Evolutionary conservation across 2,888 invertebrate species (phyloP).

Genomic region (Idaea biselata): DNA sequence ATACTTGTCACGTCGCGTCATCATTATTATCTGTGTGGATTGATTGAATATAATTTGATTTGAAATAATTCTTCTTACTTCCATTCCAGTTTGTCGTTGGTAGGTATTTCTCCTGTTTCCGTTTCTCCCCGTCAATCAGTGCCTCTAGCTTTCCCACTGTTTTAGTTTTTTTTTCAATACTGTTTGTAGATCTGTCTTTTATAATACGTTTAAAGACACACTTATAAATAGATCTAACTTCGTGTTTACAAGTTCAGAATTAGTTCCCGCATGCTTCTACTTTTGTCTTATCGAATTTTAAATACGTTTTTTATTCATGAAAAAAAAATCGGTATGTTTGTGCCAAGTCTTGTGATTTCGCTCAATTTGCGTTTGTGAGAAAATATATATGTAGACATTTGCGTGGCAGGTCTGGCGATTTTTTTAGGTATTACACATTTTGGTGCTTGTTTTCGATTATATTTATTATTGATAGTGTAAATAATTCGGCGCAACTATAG

Average conservation of each 20-base stretch:
- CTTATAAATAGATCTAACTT: background rate
- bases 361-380: background rate
- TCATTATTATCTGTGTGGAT: background rate
- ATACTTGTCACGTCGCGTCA: background rate
- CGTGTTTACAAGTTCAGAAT: background rate
- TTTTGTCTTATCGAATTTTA: background rate
- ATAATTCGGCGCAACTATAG: background rate
- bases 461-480: too few species aligned
- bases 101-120: too few species aligned
- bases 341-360: background rate
- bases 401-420: too few species aligned
- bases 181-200: background rate
- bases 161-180: background rate
- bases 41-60: background rate
- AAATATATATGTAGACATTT: too few species aligned
- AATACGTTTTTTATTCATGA: background rate
- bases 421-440: too few species aligned
- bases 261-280: background rate
- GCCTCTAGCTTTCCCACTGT: too few species aligned
- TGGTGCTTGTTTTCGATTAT: too few species aligned
- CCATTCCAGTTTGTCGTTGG: background rate
- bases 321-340: background rate
- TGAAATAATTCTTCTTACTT: background rate
- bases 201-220: too few species aligned
- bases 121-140: too few species aligned